These are phyloP conservation scores for Platysteira castanea DNA, from an alignment of 2,113 vertebrate species.

Conservation along the genomic window DNA sequence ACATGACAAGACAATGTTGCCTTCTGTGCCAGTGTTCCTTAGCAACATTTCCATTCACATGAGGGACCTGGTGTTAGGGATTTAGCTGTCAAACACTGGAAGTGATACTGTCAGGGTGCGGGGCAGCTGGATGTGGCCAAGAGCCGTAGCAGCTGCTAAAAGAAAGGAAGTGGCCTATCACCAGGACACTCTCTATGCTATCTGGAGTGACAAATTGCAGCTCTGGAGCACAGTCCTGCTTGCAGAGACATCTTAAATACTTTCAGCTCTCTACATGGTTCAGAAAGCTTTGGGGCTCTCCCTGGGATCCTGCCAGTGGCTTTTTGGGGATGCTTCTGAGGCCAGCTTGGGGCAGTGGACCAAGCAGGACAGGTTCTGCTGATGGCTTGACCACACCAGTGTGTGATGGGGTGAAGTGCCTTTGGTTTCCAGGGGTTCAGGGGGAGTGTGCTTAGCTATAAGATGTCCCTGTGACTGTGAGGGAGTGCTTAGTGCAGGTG, in stretches of 20 bases:
- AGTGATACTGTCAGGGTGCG: constrained; percentile 60
- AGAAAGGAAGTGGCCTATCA: constrained; percentile 38
- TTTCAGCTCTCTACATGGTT: background rate
- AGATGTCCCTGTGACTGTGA: fast-evolving
- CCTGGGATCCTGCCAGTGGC: background rate
- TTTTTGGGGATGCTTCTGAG: background rate
- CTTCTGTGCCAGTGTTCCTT: background rate
- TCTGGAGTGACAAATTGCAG: background rate
- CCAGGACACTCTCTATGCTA: background rate
- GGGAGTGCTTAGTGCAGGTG: background rate
- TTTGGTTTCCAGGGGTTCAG: background rate
- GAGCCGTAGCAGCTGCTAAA: constrained; percentile 60
- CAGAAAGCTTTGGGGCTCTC: background rate
- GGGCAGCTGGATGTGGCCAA: constrained; percentile 67
- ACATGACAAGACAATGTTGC: background rate
- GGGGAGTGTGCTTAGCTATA: background rate
- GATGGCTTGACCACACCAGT: background rate
- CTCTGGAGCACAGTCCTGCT: background rate
- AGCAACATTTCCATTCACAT: constrained; percentile 69
- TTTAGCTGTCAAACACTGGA: constrained; percentile 74
- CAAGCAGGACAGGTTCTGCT: background rate
- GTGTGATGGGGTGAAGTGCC: background rate
- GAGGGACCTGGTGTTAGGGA: constrained; percentile 21
- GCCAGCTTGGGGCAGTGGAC: background rate
- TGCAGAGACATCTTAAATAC: background rate